A percentile compares a stretch with the other conserved stretches of the same genome.
Conservation (phyloP, 1,140 invertebrate genomes). For the Aphidius ervi region DNA sequence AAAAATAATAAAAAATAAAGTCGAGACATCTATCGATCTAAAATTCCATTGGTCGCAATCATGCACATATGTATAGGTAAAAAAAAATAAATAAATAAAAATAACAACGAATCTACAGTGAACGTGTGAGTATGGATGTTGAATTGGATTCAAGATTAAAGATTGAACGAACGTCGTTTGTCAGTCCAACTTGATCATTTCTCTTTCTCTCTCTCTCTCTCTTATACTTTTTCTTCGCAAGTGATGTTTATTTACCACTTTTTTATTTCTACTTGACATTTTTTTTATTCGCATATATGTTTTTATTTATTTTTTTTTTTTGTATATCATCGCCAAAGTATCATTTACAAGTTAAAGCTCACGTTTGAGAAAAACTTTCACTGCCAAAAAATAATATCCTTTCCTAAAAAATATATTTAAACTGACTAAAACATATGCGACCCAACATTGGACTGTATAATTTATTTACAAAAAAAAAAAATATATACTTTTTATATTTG, state of each 20-base stretch:
- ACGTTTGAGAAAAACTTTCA: not conserved
- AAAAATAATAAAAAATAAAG: not conserved
- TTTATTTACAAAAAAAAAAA: too few species aligned
- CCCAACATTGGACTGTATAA: not conserved
- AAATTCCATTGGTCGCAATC: slow-evolving; percentile 16
- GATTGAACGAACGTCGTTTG: slow-evolving; percentile 25
- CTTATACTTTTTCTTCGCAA: not conserved
- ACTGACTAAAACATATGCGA: not conserved
- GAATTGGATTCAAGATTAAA: slow-evolving; percentile 25
- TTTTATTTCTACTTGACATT: slow-evolving; percentile 9
- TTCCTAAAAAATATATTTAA: not conserved
- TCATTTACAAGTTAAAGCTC: slow-evolving; percentile 25
- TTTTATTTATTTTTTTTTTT: slow-evolving; percentile 3
- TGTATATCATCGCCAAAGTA: slow-evolving; percentile 14
- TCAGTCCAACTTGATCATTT: slow-evolving; percentile 21
- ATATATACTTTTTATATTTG: too few species aligned
- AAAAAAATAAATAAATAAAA: not conserved
- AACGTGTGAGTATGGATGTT: not conserved
- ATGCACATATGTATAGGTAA: not conserved
- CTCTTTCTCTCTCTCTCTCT: slow-evolving; percentile 15
- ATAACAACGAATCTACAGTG: not conserved
- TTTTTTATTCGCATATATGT: not conserved
- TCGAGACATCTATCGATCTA: slow-evolving; percentile 1
- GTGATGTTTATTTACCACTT: slow-evolving; percentile 3
- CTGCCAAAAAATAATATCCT: not conserved